These are phyloP conservation scores for Strigamia crassipes DNA, from an alignment of 2,888 invertebrate species.

Conservation along the genomic window DNA sequence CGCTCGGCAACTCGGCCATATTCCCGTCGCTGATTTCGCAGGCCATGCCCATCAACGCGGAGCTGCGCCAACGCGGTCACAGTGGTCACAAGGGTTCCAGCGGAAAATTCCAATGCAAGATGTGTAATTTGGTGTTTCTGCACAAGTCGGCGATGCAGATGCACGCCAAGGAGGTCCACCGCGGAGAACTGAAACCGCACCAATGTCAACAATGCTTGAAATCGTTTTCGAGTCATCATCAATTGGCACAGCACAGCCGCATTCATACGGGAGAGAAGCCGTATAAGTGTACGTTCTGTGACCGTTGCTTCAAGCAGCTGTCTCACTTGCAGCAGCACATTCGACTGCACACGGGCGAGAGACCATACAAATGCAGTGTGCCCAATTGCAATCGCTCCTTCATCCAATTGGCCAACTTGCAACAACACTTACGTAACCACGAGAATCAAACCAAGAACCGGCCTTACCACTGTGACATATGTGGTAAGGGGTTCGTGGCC, in stretches of 20 bases:
- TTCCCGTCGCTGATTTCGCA: constrained; percentile 44
- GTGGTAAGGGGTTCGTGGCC: constrained; percentile 57
- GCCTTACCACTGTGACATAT: constrained; percentile 56
- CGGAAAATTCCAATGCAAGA: constrained; percentile 46
- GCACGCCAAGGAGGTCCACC: constrained; percentile 47
- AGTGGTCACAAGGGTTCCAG: constrained; percentile 26
- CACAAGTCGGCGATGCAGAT: constrained; percentile 47
- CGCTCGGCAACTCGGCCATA: constrained; percentile 12
- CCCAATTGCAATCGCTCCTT: constrained; percentile 59
- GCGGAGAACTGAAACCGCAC: constrained; percentile 55
- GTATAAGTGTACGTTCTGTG: constrained; percentile 47
- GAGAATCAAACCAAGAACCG: constrained; percentile 55
- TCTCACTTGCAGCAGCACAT: constrained; percentile 47
- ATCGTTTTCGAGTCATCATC: constrained; percentile 58
- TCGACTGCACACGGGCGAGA: constrained; percentile 46
- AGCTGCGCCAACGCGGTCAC: background rate
- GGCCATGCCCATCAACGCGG: constrained; percentile 37
- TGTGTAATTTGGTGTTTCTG: constrained; percentile 46
- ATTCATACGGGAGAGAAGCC: constrained; percentile 48
- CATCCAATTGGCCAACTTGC: constrained; percentile 58
- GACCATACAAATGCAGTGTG: constrained; percentile 53
- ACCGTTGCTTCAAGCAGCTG: constrained; percentile 47
- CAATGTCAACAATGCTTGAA: constrained; percentile 58
- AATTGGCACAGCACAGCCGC: constrained; percentile 52
- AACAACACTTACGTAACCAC: constrained; percentile 58